Evolutionary conservation across 2,888 invertebrate species (phyloP), one percentile per base, ranked within the genome.

Genomic region (Leptinotarsa rubiginosa): DNA sequence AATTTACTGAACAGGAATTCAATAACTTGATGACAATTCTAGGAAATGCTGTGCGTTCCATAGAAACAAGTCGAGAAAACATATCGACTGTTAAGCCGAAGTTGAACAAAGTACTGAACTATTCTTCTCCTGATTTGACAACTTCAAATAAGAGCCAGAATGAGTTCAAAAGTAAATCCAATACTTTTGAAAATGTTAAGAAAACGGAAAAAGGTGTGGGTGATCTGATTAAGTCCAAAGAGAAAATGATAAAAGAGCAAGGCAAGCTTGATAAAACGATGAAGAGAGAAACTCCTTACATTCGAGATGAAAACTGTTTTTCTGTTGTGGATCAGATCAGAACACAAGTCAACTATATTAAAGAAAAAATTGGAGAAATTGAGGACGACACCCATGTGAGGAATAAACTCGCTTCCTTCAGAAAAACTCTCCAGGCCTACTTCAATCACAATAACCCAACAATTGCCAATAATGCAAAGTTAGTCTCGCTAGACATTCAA

Each of bases 321-420:
- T 80, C 81, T 1, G 75, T 75, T 73, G 78, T 81, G 22, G 79
- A 81, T 65, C 78, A 81, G 70, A 78, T 81, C 7, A 80, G 79
- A 70, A 72, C 76, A 59, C 80, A 81, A 71, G 81, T 81, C 13
- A 65, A 80, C 65, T 80, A 81, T 49, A 78, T 81, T 18, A 81
- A 78, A 69, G 81, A 81, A 70, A 81, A 81, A 72, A 69, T 81
- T 1, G 67, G 75, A 13, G 75, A 79, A 13, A 76, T 72, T 50
- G 67, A 76, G 49, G 75, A 81, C 59, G 78, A 78, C 15, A 70
- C 71, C 7, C 65, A 77, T 18, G 47, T 81, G 12, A 77, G 70
- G 54, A 75, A 76, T 12, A 81, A 80, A 71, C 68, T 81, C 13
- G 78, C 80, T 75, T 59, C 69, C 2, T 81, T 76, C 68, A 62